These are phyloP conservation scores for Darwinula stevensoni DNA, from an alignment of 2,888 invertebrate species.

Conservation along the genomic window DNA sequence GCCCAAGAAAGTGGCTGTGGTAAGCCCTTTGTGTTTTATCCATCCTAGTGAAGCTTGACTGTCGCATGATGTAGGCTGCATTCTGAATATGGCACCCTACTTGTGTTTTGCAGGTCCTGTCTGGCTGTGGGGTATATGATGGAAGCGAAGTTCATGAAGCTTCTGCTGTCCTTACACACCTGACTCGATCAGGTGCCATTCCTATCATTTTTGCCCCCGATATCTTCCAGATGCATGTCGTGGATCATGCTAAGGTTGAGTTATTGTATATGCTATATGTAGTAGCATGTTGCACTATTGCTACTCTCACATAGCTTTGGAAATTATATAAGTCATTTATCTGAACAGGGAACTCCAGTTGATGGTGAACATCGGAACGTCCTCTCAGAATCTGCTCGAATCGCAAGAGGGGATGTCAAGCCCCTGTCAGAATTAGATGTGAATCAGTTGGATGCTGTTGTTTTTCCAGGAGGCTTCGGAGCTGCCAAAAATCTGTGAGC, in stretches of 20 bases:
- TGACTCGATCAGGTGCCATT: conserved; percentile 17
- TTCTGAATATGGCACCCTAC: too few species aligned
- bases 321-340: too few species aligned
- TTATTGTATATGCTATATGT: conserved; percentile 9
- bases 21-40: too few species aligned
- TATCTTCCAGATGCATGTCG: conserved; percentile 18
- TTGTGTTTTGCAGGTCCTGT: too few species aligned
- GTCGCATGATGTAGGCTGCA: too few species aligned
- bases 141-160: conserved; percentile 25
- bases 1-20: too few species aligned
- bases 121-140: conserved; percentile 24
- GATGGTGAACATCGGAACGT: conserved; percentile 17
- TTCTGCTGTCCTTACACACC: conserved; percentile 17
- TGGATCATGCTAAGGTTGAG: conserved; percentile 19
- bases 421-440: conserved; percentile 17
- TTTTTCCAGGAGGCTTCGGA: conserved; percentile 28
- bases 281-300: too few species aligned
- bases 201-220: conserved; percentile 16
- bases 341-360: conserved; percentile 11
- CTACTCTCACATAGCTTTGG: too few species aligned
- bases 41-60: too few species aligned
- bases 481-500: conserved; percentile 24
- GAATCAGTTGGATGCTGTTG: conserved; percentile 18
- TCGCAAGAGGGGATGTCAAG: conserved; percentile 19
- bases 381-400: conserved; percentile 22